phyloP scores from a whole-genome alignment of 2,797 vertebrate species.

The Merluccius polli region DNA sequence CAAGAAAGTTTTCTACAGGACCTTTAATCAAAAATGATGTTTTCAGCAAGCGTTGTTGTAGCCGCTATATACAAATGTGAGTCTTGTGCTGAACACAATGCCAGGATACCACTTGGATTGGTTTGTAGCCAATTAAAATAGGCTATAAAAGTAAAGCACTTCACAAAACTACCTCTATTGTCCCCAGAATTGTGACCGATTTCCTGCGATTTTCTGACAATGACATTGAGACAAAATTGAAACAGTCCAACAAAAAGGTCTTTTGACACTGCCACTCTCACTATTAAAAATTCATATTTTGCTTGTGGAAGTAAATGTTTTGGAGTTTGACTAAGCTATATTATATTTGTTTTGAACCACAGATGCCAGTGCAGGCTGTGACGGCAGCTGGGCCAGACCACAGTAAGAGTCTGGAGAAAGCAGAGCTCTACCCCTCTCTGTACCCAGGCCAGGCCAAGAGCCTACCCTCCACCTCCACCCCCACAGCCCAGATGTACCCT shows the following conservation, averaged over 20 bases:
- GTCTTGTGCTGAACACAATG: conserved; percentile 19
- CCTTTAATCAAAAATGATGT: neutral
- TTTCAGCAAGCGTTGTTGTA: neutral
- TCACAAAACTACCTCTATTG: neutral
- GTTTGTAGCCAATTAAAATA: conserved; percentile 2
- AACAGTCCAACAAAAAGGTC: neutral
- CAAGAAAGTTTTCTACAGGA: too few relatives aligned
- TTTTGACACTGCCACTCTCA: neutral
- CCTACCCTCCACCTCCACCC: conserved; percentile 76
- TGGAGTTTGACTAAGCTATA: neutral
- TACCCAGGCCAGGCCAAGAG: conserved; percentile 76
- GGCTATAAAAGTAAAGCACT: neutral
- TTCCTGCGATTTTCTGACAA: neutral
- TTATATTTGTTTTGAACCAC: conserved; percentile 17
- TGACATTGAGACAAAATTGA: neutral
- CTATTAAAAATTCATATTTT: neutral
- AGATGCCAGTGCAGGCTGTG: conserved; percentile 82
- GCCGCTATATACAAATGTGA: neutral
- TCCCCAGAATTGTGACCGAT: neutral
- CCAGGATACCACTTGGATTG: conserved; percentile 34
- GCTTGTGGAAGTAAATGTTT: neutral
- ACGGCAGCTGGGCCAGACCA: conserved; percentile 73
- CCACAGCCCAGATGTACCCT: conserved; percentile 80
- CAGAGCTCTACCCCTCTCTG: conserved; percentile 72
- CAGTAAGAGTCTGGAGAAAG: conserved; percentile 83